Evolutionary conservation across 2,888 invertebrate species (phyloP).

Genomic region (Cepaea hortensis): DNA sequence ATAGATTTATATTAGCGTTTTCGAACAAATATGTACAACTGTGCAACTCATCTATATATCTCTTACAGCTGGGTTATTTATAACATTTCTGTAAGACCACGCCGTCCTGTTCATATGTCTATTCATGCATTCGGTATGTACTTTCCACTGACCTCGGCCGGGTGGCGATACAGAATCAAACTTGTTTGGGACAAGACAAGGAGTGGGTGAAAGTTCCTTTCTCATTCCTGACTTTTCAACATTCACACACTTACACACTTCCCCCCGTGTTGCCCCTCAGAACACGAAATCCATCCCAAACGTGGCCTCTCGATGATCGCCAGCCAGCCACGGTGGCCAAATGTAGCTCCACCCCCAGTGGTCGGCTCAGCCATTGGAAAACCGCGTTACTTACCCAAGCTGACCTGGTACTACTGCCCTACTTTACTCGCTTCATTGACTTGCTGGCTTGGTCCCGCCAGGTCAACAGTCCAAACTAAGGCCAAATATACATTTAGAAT

Average conservation of each 20-base stretch:
- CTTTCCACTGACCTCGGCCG: too few relatives aligned
- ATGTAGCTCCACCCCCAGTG: slow-evolving; percentile 44
- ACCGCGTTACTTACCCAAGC: slow-evolving; percentile 44
- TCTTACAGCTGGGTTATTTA: too few relatives aligned
- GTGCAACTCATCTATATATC: too few relatives aligned
- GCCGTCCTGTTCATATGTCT: too few relatives aligned
- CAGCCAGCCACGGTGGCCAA: slow-evolving; percentile 30
- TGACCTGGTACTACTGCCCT: slow-evolving; percentile 47
- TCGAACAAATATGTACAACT: too few relatives aligned
- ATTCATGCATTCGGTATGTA: too few relatives aligned
- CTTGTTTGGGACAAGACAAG: too few relatives aligned
- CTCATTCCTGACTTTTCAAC: too few relatives aligned
- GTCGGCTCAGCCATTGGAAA: slow-evolving; percentile 40
- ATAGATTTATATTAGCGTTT: too few relatives aligned
- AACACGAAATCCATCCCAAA: neutral
- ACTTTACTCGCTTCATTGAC: slow-evolving; percentile 47
- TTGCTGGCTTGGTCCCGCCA: slow-evolving; percentile 30
- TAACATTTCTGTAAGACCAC: too few relatives aligned
- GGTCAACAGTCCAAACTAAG: slow-evolving; percentile 44
- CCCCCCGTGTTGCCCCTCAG: neutral
- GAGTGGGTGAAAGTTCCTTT: too few relatives aligned
- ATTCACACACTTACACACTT: neutral
- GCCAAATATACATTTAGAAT: neutral
- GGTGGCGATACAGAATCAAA: too few relatives aligned
- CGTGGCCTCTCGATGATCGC: slow-evolving; percentile 24